Evolutionary conservation across 2,797 vertebrate species (phyloP), one percentile per base, ranked within the genome.

Genomic region (Harpagifer antarcticus): DNA sequence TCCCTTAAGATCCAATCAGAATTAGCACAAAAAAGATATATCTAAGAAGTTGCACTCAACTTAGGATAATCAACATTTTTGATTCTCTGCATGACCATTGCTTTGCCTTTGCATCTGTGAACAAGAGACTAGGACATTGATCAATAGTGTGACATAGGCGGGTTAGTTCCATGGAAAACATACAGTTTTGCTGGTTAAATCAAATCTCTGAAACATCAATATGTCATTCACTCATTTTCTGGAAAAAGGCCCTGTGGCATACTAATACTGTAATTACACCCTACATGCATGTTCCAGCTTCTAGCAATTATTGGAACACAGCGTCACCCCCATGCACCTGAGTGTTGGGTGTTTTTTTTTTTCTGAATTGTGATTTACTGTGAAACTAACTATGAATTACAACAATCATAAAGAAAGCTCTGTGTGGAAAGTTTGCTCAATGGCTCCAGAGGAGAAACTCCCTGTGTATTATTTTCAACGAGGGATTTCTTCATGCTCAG

Each of bases 311-410:
- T 85, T 86, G 54, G 67, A 85, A 80, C 68, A 14, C 33, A 77
- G 49, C 17, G 11, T 79, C 68, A 62, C 72, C 57, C 56, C 52
- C 69, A 84, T 76, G 81, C 81, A 67, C 55, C 57, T 11, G 16
- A 44, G 57, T 58, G 70, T 55, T 53, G 61, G 67, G 13, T 68
- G 57, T 72, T 77, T 73, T 42, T 42, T 60, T 86, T 85, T 82
- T 78, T 68, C 82, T 72, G 53, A 63, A 72, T 68, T 54, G 65
- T 79, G 58, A 82, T 89, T 86, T 78, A 43, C 19, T 70, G 71
- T 48, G 68, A 64, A 77, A 82, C 84, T 17, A 71, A 63, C 53
- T 49, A 48, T 57, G 69, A 33, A 82, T 73, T 62, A 52, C 17
- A 42, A 20, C 54, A 80, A 89, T 85, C 70, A 72, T 27, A 54